Conservation (phyloP, 2,888 invertebrate genomes). For the Agrotis ipsilon region DNA sequence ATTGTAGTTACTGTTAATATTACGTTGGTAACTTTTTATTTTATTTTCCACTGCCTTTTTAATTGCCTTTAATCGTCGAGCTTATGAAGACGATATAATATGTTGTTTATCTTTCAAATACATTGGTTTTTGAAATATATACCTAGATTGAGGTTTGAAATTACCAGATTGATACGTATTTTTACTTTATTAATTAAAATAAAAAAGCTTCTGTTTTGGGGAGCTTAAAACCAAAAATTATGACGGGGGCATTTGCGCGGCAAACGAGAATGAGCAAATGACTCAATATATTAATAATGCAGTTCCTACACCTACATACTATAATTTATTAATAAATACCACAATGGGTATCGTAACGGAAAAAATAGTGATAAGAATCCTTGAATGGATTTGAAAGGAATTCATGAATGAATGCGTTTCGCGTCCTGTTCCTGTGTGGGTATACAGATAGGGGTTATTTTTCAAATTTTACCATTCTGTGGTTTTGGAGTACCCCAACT, state of each 20-base stretch:
- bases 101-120: background rate
- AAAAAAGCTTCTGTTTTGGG: too few relatives aligned
- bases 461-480: conserved; percentile 8
- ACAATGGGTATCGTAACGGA: conserved; percentile 51
- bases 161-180: too few relatives aligned
- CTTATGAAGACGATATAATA: background rate
- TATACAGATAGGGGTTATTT: conserved; percentile 16
- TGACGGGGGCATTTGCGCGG: background rate
- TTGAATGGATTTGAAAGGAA: conserved; percentile 60
- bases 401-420: conserved; percentile 62
- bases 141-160: too few relatives aligned
- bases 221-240: background rate
- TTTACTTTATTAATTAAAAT: too few relatives aligned
- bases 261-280: background rate
- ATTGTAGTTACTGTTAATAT: conserved; percentile 39
- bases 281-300: conserved; percentile 7
- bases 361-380: conserved; percentile 61
- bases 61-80: background rate
- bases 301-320: conserved; percentile 37
- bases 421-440: conserved; percentile 33
- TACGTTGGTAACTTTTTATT: conserved; percentile 26
- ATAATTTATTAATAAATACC: conserved; percentile 43
- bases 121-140: too few relatives aligned
- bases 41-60: conserved; percentile 34
- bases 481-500: too few relatives aligned